These are phyloP conservation scores for Burhinus oedicnemus DNA, from an alignment of 2,113 vertebrate genomes.

Conservation along the genomic window DNA sequence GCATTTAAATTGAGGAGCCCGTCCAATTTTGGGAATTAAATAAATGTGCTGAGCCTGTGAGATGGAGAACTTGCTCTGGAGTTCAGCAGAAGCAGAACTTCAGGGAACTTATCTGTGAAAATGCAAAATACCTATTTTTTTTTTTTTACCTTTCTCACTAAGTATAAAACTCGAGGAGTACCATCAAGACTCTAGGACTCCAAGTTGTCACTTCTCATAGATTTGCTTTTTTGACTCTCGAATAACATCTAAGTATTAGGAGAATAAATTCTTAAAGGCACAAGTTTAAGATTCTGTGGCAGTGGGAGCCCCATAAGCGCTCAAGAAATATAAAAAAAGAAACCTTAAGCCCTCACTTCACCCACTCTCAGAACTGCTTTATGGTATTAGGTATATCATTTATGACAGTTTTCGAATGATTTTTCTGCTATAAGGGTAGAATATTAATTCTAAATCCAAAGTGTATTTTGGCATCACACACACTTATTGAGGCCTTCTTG, in stretches of 20 bases:
- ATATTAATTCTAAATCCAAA: constrained; percentile 20
- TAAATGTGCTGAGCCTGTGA: background rate
- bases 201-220: background rate
- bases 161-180: background rate
- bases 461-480: background rate
- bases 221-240: background rate
- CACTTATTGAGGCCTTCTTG: background rate
- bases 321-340: background rate
- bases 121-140: background rate
- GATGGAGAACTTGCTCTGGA: background rate
- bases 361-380: background rate
- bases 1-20: background rate
- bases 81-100: background rate
- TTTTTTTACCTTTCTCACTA: background rate
- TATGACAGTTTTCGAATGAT: background rate
- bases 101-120: background rate
- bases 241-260: background rate
- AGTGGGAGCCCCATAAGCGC: background rate
- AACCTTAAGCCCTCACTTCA: background rate
- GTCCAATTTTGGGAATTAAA: background rate
- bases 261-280: background rate
- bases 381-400: background rate
- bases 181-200: background rate
- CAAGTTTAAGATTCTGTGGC: background rate
- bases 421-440: background rate